phyloP scores from a whole-genome alignment of 1,140 invertebrate genomes.

The Chironomus striatipennis region DNA sequence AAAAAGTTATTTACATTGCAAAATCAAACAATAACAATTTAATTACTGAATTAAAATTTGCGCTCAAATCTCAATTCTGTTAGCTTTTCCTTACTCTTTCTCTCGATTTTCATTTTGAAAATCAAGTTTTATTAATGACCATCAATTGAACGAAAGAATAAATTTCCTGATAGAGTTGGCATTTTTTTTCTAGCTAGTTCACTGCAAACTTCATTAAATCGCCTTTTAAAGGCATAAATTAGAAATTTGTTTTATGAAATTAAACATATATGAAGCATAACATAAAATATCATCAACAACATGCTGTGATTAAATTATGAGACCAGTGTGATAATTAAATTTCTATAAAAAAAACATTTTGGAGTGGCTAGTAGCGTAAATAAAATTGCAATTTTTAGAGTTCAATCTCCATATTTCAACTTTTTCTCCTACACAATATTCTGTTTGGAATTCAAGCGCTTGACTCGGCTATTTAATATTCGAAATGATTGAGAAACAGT shows the following conservation, averaged over 20 bases:
- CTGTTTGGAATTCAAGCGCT: not conserved
- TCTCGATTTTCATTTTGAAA: too few species aligned
- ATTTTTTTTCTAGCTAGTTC: not conserved
- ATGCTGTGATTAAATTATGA: not conserved
- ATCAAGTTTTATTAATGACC: too few species aligned
- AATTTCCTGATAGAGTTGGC: not conserved
- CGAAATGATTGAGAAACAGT: not conserved
- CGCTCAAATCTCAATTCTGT: too few species aligned
- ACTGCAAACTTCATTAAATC: not conserved
- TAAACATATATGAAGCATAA: not conserved
- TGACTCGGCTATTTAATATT: not conserved
- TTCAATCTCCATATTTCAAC: conserved; percentile 6
- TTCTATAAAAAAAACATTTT: not conserved
- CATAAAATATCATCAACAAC: not conserved
- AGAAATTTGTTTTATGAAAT: not conserved
- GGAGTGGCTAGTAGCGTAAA: not conserved
- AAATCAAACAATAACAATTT: too few species aligned
- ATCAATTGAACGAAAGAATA: not conserved
- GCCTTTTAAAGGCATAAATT: not conserved
- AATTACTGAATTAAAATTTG: too few species aligned
- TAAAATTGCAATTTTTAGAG: not conserved
- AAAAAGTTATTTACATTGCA: too few species aligned
- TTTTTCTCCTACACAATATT: not conserved
- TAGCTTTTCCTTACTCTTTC: too few species aligned
- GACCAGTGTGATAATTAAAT: not conserved